These are phyloP conservation scores for Mastomys coucha DNA, from an alignment of 2,113 vertebrate genomes.

Conservation along the genomic window DNA sequence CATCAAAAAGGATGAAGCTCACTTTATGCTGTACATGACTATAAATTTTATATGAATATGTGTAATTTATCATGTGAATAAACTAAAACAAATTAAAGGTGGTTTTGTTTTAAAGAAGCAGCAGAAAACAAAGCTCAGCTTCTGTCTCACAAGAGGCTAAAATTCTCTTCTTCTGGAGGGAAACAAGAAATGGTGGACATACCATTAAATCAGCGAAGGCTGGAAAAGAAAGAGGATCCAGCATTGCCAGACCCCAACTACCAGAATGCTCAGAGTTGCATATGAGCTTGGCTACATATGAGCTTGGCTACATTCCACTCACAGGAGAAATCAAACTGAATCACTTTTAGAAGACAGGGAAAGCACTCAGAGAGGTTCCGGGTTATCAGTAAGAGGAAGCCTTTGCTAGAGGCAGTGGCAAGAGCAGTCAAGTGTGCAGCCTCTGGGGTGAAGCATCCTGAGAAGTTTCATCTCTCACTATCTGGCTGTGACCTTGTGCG, in stretches of 20 bases:
- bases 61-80: constrained; percentile 14
- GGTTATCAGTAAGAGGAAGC: not conserved
- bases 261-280: not conserved
- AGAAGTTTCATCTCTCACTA: not conserved
- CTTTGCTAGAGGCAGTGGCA: not conserved
- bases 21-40: not conserved
- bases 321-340: not conserved
- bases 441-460: not conserved
- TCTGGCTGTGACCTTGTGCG: not conserved
- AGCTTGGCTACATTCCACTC: not conserved
- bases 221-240: not conserved
- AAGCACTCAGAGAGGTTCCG: not conserved
- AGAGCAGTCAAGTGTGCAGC: not conserved
- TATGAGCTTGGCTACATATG: not conserved
- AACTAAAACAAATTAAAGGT: not conserved
- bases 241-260: not conserved
- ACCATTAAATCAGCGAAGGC: not conserved
- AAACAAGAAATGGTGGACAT: not conserved
- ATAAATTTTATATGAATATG: not conserved
- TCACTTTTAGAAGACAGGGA: not conserved
- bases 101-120: constrained; percentile 37
- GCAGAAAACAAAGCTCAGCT: not conserved
- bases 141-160: not conserved
- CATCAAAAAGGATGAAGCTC: not conserved
- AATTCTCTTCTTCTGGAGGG: not conserved